phyloP scores from a whole-genome alignment of 1,140 invertebrate genomes.

The Drosophila tani region DNA sequence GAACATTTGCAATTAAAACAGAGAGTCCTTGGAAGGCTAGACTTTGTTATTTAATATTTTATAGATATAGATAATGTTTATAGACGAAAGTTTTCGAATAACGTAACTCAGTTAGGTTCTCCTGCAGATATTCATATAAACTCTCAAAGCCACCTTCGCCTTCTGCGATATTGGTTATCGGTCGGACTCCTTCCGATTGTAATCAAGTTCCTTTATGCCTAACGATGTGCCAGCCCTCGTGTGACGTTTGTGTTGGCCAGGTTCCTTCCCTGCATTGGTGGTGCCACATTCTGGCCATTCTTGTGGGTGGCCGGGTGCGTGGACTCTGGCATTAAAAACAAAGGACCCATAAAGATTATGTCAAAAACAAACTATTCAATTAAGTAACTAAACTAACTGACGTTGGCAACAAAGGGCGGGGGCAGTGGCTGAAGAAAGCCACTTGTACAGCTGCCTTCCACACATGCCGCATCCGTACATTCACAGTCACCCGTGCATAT shows the following conservation, averaged over 20 bases:
- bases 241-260: constrained; percentile 65
- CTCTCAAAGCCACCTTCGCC: constrained; percentile 51
- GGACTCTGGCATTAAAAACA: constrained; percentile 74
- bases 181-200: constrained; percentile 38
- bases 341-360: constrained; percentile 82
- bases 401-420: constrained; percentile 53
- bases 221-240: constrained; percentile 65
- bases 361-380: constrained; percentile 84
- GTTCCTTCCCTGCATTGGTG: constrained; percentile 11
- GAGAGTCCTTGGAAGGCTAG: not conserved
- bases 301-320: constrained; percentile 28
- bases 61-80: not conserved
- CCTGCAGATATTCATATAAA: not conserved
- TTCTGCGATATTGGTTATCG: constrained; percentile 27
- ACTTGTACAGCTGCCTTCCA: constrained; percentile 43
- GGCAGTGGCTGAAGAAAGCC: constrained; percentile 21
- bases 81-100: too few relatives aligned
- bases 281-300: constrained; percentile 15
- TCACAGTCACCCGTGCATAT: constrained; percentile 29
- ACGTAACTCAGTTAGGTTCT: too few relatives aligned
- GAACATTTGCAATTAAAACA: not conserved
- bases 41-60: constrained; percentile 2
- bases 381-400: constrained; percentile 83
- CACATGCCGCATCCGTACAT: constrained; percentile 45
- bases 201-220: constrained; percentile 71